Evolutionary conservation across 1,140 invertebrate species (phyloP).

Genomic region (Meloidogyne exigua): DNA sequence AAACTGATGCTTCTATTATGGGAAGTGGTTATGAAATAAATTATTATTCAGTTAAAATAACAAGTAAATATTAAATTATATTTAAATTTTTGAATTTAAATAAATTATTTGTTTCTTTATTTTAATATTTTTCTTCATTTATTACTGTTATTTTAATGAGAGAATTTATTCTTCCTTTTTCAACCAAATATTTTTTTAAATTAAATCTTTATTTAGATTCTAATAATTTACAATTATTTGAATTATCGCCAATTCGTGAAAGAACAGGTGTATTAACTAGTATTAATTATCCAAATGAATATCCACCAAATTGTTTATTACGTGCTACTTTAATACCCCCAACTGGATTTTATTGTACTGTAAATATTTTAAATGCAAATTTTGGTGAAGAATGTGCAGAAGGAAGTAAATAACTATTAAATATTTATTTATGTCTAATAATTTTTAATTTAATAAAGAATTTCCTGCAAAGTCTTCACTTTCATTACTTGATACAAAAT

Average conservation of each 20-base stretch:
- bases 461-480: constrained; percentile 9
- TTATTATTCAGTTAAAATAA: constrained; percentile 43
- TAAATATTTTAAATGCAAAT: constrained; percentile 28
- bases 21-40: constrained; percentile 40
- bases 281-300: constrained; percentile 45
- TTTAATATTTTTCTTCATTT: too few species aligned
- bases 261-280: constrained; percentile 39
- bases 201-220: too few species aligned
- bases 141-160: too few species aligned
- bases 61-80: not conserved
- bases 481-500: constrained; percentile 2
- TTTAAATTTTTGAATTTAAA: too few species aligned
- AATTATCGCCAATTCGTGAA: constrained; percentile 49
- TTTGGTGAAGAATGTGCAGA: constrained; percentile 24
- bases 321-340: constrained; percentile 40
- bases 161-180: too few species aligned
- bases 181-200: too few species aligned
- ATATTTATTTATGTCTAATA: not conserved
- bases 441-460: not conserved
- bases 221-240: constrained; percentile 31
- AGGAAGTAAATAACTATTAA: not conserved
- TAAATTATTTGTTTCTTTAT: too few species aligned
- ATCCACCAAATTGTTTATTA: constrained; percentile 37
- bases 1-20: constrained; percentile 42
- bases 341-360: constrained; percentile 36